Conservation (phyloP, 2,888 invertebrate species). For the Chironomus riparius region DNA sequence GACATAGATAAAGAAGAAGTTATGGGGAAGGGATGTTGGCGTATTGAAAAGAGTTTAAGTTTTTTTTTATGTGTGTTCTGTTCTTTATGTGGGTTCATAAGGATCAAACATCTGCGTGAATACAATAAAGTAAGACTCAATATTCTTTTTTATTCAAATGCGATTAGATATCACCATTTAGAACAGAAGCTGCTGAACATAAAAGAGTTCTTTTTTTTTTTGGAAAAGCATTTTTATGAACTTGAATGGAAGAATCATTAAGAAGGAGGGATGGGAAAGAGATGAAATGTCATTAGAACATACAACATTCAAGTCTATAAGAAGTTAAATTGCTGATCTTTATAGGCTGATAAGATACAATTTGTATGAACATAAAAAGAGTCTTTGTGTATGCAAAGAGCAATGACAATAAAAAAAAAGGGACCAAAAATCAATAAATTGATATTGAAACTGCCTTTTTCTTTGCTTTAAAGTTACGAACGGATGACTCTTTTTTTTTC, state of each 20-base stretch:
- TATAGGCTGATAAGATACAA: constrained; percentile 2
- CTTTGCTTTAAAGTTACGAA: neutral
- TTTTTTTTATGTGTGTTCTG: neutral
- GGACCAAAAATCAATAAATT: constrained; percentile 6
- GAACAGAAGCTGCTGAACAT: neutral
- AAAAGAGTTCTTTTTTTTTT: too few species aligned
- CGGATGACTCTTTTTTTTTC: neutral
- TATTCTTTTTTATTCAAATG: neutral
- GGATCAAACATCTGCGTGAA: neutral
- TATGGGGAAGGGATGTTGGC: too few species aligned
- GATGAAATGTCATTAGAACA: neutral
- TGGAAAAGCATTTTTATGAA: neutral
- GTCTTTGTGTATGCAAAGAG: neutral
- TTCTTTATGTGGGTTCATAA: neutral
- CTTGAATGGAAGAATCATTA: neutral
- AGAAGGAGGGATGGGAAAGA: neutral
- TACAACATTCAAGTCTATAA: neutral
- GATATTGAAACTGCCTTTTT: constrained; percentile 3
- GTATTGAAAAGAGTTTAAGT: neutral
- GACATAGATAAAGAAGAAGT: too few species aligned
- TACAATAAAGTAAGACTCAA: too few species aligned
- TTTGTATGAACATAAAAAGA: constrained; percentile 4
- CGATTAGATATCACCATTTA: neutral
- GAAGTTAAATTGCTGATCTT: neutral
- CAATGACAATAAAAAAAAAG: neutral